phyloP scores from a whole-genome alignment of 2,113 vertebrate species.

The Catharus minimus region DNA sequence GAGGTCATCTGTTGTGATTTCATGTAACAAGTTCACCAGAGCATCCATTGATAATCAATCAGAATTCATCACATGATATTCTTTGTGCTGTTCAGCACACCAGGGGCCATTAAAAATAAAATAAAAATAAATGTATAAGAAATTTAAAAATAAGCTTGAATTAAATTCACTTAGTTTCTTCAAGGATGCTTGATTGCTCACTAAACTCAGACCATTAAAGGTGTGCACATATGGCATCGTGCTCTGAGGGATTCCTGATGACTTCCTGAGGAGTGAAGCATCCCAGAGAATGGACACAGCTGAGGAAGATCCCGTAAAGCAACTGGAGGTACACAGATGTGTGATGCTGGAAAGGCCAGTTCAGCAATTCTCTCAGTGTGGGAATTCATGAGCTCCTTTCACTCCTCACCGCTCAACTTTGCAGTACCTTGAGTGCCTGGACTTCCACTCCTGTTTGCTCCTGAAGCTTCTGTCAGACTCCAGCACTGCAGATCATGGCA shows the following conservation, averaged over 20 bases:
- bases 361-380: neutral
- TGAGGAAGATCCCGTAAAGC: neutral
- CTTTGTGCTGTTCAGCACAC: neutral
- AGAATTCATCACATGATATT: neutral
- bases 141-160: neutral
- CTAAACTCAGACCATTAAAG: neutral
- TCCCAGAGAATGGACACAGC: neutral
- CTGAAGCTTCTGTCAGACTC: neutral
- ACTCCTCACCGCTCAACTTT: neutral
- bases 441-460: neutral
- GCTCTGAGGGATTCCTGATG: neutral
- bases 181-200: neutral
- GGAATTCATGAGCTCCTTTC: neutral
- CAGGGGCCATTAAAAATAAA: neutral
- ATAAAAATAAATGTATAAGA: neutral
- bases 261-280: neutral
- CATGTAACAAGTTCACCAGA: constrained; percentile 3
- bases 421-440: neutral
- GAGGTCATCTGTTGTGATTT: constrained; percentile 30
- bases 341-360: neutral
- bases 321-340: neutral
- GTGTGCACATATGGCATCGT: rapidly evolving
- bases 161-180: neutral
- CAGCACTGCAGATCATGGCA: neutral
- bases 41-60: constrained; percentile 29